A percentile compares a stretch with the other conserved stretches of the same genome.
Evolutionary conservation across 2,113 vertebrate genomes (phyloP).

Genomic region (Panthera leo): DNA sequence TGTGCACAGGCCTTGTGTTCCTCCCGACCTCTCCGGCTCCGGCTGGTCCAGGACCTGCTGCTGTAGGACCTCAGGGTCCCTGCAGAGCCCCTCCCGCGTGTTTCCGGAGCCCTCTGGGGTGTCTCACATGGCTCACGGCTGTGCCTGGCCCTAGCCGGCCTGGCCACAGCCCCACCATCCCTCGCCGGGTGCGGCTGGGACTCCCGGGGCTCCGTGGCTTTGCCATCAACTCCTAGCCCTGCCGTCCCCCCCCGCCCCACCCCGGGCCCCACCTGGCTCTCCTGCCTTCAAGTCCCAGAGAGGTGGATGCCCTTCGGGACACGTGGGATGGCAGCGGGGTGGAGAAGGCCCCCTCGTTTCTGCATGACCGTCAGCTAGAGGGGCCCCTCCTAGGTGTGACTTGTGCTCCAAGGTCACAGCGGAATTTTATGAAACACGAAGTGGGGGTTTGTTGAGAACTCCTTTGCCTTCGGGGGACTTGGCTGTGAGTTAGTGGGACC

Average conservation of each 20-base stretch:
- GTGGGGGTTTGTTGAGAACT: not conserved
- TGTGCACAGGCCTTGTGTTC: not conserved
- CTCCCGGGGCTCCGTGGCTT: not conserved
- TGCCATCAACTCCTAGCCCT: not conserved
- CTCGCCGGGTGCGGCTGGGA: no score
- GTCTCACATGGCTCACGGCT: no score
- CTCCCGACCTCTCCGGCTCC: not conserved
- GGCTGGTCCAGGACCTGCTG: not conserved
- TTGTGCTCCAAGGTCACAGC: not conserved
- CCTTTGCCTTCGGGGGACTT: not conserved
- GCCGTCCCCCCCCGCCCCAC: not conserved
- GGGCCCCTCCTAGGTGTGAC: not conserved
- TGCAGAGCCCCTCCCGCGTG: not conserved
- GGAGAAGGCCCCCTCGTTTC: not conserved
- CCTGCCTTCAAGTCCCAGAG: not conserved
- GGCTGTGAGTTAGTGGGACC: not conserved
- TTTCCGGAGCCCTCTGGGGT: not conserved
- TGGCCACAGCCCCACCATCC: not conserved
- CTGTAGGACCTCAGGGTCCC: not conserved
- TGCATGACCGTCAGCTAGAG: not conserved
- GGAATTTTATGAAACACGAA: not conserved
- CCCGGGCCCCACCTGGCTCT: not conserved
- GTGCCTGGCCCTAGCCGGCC: not conserved
- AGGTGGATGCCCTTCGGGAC: no score
- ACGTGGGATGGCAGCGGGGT: accelerated